Evolutionary conservation across 2,113 vertebrate genomes (phyloP).

Genomic region (Parotia lawesii): DNA sequence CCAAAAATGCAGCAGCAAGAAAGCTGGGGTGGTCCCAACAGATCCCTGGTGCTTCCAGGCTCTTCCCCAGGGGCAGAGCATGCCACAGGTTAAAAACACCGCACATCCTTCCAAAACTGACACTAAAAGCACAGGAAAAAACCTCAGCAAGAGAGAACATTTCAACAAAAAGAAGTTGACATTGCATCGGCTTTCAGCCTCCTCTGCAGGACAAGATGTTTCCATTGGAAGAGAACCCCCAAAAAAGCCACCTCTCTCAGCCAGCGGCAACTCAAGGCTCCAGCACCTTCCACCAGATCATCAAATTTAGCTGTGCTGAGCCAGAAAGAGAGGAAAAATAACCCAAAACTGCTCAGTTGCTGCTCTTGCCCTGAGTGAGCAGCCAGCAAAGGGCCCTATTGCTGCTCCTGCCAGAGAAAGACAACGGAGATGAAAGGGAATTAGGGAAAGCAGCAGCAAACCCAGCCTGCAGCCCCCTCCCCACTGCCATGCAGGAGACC

Average conservation of each 20-base stretch:
- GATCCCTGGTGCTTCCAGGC: background rate
- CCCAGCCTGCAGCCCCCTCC: background rate
- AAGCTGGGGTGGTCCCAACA: background rate
- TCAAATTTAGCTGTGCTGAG: background rate
- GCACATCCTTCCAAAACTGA: background rate
- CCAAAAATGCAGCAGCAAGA: background rate
- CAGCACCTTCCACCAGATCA: background rate
- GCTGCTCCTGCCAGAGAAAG: background rate
- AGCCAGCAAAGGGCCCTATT: background rate
- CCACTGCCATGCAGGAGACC: background rate
- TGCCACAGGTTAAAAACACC: background rate
- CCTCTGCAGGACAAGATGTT: background rate
- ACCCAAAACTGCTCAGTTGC: background rate
- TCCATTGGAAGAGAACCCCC: conserved; percentile 24
- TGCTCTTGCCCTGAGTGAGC: rapidly evolving
- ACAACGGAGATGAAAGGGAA: background rate
- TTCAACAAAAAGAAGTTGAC: conserved; percentile 31
- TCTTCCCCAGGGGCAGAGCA: background rate
- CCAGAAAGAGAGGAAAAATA: background rate
- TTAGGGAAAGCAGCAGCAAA: background rate
- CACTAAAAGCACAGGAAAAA: background rate
- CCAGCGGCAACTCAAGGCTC: conserved; percentile 2
- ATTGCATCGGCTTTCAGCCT: background rate
- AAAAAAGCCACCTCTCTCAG: background rate
- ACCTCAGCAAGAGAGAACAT: background rate